phyloP scores from a whole-genome alignment of 2,113 vertebrate genomes.

The Anolis carolinensis region DNA sequence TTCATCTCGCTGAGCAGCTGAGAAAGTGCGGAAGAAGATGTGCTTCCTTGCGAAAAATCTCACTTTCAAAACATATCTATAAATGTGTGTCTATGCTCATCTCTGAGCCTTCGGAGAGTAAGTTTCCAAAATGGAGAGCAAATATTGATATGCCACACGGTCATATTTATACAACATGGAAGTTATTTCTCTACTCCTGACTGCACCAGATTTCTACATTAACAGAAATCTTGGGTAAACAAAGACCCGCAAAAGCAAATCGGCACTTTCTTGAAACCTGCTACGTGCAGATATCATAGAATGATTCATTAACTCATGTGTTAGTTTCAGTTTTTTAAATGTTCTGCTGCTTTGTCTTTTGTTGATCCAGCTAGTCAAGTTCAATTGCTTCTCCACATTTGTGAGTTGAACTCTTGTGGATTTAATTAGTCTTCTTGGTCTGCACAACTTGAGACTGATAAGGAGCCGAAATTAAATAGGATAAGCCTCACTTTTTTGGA shows the following conservation, averaged over 20 bases:
- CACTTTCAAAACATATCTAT: constrained; percentile 4
- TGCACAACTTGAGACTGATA: too few relatives aligned
- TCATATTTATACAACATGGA: background rate
- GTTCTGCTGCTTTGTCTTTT: too few relatives aligned
- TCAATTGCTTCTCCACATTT: too few relatives aligned
- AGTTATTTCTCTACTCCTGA: background rate
- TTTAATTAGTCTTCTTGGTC: too few relatives aligned
- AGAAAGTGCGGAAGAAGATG: background rate
- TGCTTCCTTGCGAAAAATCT: constrained; percentile 33
- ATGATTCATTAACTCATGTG: background rate
- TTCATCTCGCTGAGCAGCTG: background rate
- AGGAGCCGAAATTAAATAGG: too few relatives aligned
- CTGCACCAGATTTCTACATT: background rate
- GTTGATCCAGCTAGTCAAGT: too few relatives aligned
- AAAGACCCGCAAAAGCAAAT: background rate
- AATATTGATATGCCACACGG: constrained; percentile 4
- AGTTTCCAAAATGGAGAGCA: background rate
- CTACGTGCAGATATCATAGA: background rate
- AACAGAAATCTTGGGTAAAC: background rate
- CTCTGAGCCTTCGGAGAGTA: background rate
- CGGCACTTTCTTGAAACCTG: background rate
- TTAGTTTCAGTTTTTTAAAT: too few relatives aligned
- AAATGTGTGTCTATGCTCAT: background rate
- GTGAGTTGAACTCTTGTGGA: too few relatives aligned
- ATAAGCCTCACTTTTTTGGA: too few relatives aligned